phyloP scores from a whole-genome alignment of 2,888 invertebrate genomes.

The Prosopocoilus inquinatus region DNA sequence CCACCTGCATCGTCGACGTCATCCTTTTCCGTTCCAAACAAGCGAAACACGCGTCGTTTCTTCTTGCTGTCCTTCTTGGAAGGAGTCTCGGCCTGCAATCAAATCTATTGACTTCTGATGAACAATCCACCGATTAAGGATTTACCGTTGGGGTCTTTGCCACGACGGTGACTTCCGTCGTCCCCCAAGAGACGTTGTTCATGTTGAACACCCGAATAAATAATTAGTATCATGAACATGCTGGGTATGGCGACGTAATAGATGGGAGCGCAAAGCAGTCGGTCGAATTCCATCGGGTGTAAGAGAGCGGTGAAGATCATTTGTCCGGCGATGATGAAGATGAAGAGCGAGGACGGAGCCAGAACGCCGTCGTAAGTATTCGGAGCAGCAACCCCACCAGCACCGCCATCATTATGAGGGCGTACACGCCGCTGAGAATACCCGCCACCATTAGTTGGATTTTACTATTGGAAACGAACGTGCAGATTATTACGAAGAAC shows the following conservation, averaged over 20 bases:
- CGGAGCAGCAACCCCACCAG: conserved; percentile 77
- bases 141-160: conserved; percentile 39
- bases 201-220: conserved; percentile 91
- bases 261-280: conserved; percentile 73
- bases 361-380: conserved; percentile 75
- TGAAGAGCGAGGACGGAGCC: conserved; percentile 82
- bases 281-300: conserved; percentile 77
- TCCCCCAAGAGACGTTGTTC: conserved; percentile 94
- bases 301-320: conserved; percentile 65
- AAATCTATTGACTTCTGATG: too few species aligned
- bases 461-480: conserved; percentile 56
- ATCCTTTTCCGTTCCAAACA: conserved; percentile 37
- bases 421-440: conserved; percentile 73
- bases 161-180: conserved; percentile 67
- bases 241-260: conserved; percentile 92
- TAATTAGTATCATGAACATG: conserved; percentile 89
- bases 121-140: too few species aligned
- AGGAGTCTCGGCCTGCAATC: neutral
- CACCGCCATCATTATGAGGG: conserved; percentile 84
- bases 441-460: conserved; percentile 63
- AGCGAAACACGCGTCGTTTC: conserved; percentile 29
- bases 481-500: conserved; percentile 65
- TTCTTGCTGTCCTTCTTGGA: conserved; percentile 5
- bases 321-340: conserved; percentile 68
- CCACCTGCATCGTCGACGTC: conserved; percentile 45